Evolutionary conservation across 1,140 invertebrate genomes (phyloP).

Genomic region (Tribolium madens): DNA sequence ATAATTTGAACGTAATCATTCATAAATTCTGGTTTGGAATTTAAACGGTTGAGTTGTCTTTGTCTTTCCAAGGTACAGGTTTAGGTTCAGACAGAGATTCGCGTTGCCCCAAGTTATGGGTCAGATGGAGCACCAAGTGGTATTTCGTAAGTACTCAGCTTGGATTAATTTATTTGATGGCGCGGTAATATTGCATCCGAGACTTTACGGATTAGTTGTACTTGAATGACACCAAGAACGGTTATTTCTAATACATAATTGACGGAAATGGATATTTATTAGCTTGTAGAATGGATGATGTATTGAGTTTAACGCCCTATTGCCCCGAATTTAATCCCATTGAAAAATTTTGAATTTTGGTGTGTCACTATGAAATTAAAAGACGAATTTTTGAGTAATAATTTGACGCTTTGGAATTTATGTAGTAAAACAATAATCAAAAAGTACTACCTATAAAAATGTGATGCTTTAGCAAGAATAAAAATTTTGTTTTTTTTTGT

Average conservation of each 20-base stretch:
- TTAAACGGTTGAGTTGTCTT: slow-evolving; percentile 11
- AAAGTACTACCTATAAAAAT: no score
- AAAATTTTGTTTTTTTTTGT: no score
- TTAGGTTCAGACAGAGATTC: slow-evolving; percentile 16
- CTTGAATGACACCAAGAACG: slow-evolving; percentile 4
- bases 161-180: slow-evolving; percentile 30
- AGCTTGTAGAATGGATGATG: neutral
- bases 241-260: slow-evolving; percentile 8
- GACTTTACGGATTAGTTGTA: slow-evolving; percentile 17
- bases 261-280: slow-evolving; percentile 16
- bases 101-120: slow-evolving; percentile 31
- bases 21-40: slow-evolving; percentile 25
- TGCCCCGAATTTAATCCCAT: no score
- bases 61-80: slow-evolving; percentile 1
- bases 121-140: slow-evolving; percentile 26
- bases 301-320: no score
- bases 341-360: no score
- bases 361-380: no score
- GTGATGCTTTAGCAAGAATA: no score
- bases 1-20: slow-evolving; percentile 33
- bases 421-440: no score
- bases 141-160: slow-evolving; percentile 27
- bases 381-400: no score
- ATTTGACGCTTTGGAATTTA: no score
- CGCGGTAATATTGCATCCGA: slow-evolving; percentile 12